Evolutionary conservation across 2,113 vertebrate species (phyloP), one percentile per base, ranked within the genome.

Genomic region (Anarrhichthys ocellatus): DNA sequence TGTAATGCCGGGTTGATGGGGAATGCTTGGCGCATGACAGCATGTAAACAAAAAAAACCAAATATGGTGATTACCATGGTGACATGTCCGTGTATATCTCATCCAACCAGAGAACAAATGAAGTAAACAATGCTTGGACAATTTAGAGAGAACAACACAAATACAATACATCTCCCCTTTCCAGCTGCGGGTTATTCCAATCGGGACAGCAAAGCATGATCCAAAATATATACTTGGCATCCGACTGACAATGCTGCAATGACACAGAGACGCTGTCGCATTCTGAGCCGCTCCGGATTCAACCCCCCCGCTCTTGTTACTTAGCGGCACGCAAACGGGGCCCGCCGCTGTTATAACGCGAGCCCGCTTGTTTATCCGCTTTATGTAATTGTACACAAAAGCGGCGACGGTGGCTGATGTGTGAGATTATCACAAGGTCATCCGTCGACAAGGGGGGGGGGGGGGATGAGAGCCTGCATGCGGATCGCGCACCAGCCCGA

Each of bases 21-120:
- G 87, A 81, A 94, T 94, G 93, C 88, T 92, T 91, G 93, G 93
- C 72, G 90, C 92, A 92, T 94, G 92, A 94, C 89, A 94, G 93
- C 91, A 94, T 94, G 93, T 93, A 93, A 94, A 94, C 93, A 94
- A 92, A 94, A 93, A 92, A 94, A 93, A 92, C 80, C 90, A 94
- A 94, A 93, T 90, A 89, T 91, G 91, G 90, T 93, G 93, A 93
- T 92, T 78, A 78, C 89, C 90, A 94, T 92, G 91, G 88, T 88
- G 72, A 93, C 89, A 91, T 78, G 81, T 87, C 62, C 81, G 24
- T 27, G n/a, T 27, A 90, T 87, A 88, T 85, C 88, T 79, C 87
- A 90, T 88, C 88, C 84, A 86, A 72, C 72, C 84, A 73, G 74
- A 84, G 69, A 84, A 91, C 89, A 79, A 6, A 86, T 82, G 84